These are phyloP conservation scores for Ectobius pallidus DNA, from an alignment of 2,888 invertebrate genomes.

Conservation along the genomic window DNA sequence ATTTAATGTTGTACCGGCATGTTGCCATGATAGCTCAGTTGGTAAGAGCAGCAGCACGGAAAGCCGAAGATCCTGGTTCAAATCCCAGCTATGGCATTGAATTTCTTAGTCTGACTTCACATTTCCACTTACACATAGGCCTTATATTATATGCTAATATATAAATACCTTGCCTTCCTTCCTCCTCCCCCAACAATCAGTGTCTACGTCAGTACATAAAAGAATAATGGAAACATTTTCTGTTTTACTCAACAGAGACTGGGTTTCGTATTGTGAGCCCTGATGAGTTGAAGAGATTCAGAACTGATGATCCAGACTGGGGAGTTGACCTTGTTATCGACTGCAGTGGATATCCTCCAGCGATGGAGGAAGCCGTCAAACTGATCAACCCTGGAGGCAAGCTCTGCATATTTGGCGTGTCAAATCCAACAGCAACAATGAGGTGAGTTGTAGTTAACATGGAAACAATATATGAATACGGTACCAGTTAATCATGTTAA, in stretches of 20 bases:
- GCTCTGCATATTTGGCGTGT: slow-evolving; percentile 72
- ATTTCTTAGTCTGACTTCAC: no score
- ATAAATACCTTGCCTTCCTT: no score
- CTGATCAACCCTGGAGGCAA: slow-evolving; percentile 66
- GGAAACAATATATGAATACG: not conserved
- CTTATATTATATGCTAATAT: no score
- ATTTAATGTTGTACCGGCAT: no score
- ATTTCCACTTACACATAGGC: no score
- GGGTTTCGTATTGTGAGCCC: slow-evolving; percentile 65
- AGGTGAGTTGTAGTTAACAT: slow-evolving; percentile 45
- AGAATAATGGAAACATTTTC: no score
- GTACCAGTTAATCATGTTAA: not conserved
- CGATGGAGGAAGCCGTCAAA: slow-evolving; percentile 67
- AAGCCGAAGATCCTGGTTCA: no score
- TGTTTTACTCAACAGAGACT: slow-evolving; percentile 61
- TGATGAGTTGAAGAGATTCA: slow-evolving; percentile 56
- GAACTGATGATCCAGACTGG: slow-evolving; percentile 52
- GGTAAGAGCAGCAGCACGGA: no score
- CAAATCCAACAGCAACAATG: slow-evolving; percentile 59
- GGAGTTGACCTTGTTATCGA: slow-evolving; percentile 71
- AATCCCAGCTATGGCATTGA: no score
- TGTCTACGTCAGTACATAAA: no score
- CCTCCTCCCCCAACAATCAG: no score
- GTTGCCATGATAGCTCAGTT: no score
- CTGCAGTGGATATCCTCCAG: slow-evolving; percentile 73